A percentile compares a stretch with the other conserved stretches of the same genome.
Conservation (phyloP, 2,888 invertebrate species). For the Parnassius glacialis region DNA sequence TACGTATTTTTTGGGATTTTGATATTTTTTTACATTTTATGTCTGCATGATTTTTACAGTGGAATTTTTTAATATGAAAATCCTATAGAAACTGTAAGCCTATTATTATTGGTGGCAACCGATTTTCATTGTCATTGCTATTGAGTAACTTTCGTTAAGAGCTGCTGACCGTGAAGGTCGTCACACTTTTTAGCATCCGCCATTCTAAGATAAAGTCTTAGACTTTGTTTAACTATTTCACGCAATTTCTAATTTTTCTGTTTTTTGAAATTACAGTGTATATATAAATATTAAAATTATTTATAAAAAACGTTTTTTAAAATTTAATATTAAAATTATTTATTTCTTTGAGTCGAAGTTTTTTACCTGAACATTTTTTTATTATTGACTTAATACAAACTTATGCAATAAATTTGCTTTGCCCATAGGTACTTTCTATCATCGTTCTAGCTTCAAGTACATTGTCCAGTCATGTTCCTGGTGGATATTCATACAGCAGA, state of each 20-base stretch:
- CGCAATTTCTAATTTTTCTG: conserved; percentile 8
- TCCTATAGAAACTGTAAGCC: not conserved
- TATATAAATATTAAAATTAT: too few relatives aligned
- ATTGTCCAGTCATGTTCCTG: conserved; percentile 54
- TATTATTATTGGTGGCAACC: conserved; percentile 15
- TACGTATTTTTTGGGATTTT: too few relatives aligned
- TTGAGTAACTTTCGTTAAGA: conserved; percentile 57
- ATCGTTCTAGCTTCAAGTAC: conserved; percentile 50
- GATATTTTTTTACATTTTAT: too few relatives aligned
- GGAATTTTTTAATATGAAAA: not conserved
- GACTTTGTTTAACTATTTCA: conserved; percentile 6
- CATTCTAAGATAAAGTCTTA: conserved; percentile 14
- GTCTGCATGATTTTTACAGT: not conserved
- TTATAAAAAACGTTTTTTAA: too few relatives aligned
- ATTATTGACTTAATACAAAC: too few relatives aligned
- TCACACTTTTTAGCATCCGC: conserved; percentile 39
- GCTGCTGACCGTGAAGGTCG: conserved; percentile 67
- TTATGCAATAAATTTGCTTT: not conserved
- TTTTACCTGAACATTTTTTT: too few relatives aligned
- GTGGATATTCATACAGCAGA: conserved; percentile 85
- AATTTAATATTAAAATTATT: too few relatives aligned
- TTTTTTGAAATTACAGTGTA: not conserved
- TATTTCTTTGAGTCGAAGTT: too few relatives aligned
- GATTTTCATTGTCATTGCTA: conserved; percentile 65
- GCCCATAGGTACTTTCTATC: conserved; percentile 53